Evolutionary conservation across 2,888 invertebrate genomes (phyloP), one percentile per base, ranked within the genome.

Genomic region (Drosophila falleni): DNA sequence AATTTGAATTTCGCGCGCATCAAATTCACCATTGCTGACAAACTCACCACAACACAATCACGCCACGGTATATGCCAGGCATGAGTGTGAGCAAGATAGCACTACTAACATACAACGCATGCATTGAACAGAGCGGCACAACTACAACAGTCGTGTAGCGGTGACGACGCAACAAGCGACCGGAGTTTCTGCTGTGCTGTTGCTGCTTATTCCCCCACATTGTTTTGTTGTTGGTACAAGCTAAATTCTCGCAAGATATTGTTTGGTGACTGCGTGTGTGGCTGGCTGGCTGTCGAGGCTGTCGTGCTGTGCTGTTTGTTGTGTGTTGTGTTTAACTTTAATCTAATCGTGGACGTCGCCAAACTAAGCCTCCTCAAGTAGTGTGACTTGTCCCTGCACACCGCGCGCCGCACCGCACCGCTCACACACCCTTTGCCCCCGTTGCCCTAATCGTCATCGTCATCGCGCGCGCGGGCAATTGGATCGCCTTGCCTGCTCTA

Each of bases 151-250:
- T n/a, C 16, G n/a, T 41, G 13, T 11, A 5, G 19, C 42, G 6
- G 19, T 68, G 68, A 47, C 76, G 56, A 60, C 80, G 76, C 76
- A 80, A 80, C 71, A 77, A 77, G 76, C 76, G 65, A 62, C 42
- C 41, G 42, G 41, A 44, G 26, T 59, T 29, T 47, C 37, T 61
- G 59, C 39, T 46, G 54, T 46, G 54, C 33, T 15, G 55, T 41
- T 47, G 65, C 33, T 56, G 39, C n/a, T 53, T 54, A 35, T 29
- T 78, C 47, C 35, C 69, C 53, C 64, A 19, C 63, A 60, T 53
- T 64, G 19, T 19, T 33, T 75, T 76, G 71, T 68, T 78, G 58
- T 62, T 67, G 58, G 16, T 37, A 37, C 37, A 37, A 37, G 37
- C n/a, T 50, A 33, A 47, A 51, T 41, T 41, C 44, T 41, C 44